These are phyloP conservation scores for Cantharis rufa DNA, from an alignment of 2,888 invertebrate genomes.

Conservation along the genomic window DNA sequence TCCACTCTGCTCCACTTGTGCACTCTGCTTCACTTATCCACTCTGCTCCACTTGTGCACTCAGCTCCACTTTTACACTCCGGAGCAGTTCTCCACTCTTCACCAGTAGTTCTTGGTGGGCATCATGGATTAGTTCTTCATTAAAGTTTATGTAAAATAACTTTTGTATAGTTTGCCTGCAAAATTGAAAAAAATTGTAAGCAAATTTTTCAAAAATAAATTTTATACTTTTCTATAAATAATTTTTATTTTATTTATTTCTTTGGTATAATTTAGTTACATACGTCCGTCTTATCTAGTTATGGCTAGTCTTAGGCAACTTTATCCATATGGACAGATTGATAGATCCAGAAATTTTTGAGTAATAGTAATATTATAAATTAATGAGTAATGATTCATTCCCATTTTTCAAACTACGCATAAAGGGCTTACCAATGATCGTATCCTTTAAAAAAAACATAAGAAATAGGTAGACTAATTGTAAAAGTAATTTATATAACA, in stretches of 20 bases:
- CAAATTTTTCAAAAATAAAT: neutral
- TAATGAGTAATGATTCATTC: no score
- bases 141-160: neutral
- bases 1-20: slow-evolving; percentile 40
- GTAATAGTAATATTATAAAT: no score
- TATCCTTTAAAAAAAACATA: no score
- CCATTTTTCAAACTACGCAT: no score
- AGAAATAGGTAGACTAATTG: no score
- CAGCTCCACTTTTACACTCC: slow-evolving; percentile 6
- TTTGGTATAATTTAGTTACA: no score
- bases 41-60: slow-evolving; percentile 18
- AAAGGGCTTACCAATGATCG: no score
- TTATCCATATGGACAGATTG: no score
- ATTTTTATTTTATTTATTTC: neutral
- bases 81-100: slow-evolving; percentile 30
- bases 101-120: slow-evolving; percentile 37
- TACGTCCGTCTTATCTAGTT: no score
- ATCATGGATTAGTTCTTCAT: slow-evolving; percentile 11
- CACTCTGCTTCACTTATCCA: slow-evolving; percentile 33
- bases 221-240: neutral
- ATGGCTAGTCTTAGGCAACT: no score
- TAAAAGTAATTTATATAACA: no score
- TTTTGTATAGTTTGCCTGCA: neutral
- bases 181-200: neutral
- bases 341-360: no score